Base-by-base conservation (phyloP, 2,113 vertebrate genomes). In the Menura novaehollandiae region DNA sequence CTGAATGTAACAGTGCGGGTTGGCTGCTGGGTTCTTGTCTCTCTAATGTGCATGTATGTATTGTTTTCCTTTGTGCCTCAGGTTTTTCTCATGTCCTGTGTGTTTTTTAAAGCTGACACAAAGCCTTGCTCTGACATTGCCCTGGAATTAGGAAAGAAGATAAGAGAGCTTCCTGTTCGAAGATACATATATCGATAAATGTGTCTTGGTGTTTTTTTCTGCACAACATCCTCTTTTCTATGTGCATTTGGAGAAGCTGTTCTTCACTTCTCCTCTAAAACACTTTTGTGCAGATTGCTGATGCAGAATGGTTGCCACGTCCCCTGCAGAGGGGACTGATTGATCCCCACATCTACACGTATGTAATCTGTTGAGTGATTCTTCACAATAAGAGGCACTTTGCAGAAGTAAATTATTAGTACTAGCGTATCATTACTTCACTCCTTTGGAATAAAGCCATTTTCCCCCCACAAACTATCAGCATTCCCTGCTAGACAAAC, bases 351-450 rank as follows among this genome's bases (percentile, higher is more conserved):
- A 7, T 33, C 12, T 43, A 62, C 71, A 79, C 3, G 0, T 59
- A 49, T 66, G 71, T 82, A 89, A 95, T 94, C 90, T 91, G 37
- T 76, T 80, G 75, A 94, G 76, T 71, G 79, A 91, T 93, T 89
- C 81, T 90, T 95, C 85, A 81, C 75, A 71, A 41, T 58, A 87
- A 93, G 84, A 97, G 92, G 79, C 64, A 66, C 81, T 95, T 92
- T 59, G 76, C 75, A 85, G 64, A 93, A 95, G 68, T 89, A 94
- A 96, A 52, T 94, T 89, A 83, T 95, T 93, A 64, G 85, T 80
- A 58, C 93, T 92, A 49, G 72, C 43, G 15, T 81, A 52, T 83
- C 81, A 93, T 92, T 94, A 84, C 69, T 91, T 95, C 79, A 77
- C 18, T 92, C 33, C 68, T 91, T 83, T 95, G 81, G 89, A 96